A percentile compares a stretch with the other conserved stretches of the same genome.
phyloP scores from a whole-genome alignment of 2,113 vertebrate genomes.

The Perca schrenkii region DNA sequence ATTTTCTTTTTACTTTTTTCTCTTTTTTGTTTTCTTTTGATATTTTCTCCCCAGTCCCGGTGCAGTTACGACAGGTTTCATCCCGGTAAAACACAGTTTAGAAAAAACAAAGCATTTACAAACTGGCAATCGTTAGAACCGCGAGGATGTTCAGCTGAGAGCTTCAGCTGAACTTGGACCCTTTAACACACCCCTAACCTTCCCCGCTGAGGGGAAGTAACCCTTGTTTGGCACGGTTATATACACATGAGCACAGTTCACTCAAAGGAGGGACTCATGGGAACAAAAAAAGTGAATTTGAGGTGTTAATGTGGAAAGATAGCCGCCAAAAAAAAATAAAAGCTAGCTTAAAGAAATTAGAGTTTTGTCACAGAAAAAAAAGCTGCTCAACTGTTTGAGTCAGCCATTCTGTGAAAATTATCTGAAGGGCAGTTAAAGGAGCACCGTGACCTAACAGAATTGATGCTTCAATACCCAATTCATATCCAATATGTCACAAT shows the following conservation, averaged over 20 bases:
- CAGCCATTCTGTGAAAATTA: conserved; percentile 6
- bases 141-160: conserved; percentile 70
- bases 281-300: conserved; percentile 83
- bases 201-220: conserved; percentile 38
- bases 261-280: conserved; percentile 61
- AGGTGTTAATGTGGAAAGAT: conserved; percentile 88
- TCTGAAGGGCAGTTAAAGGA: conserved; percentile 71
- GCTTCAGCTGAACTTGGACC: conserved; percentile 74
- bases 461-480: conserved; percentile 22
- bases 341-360: conserved; percentile 16
- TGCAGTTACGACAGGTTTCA: conserved; percentile 70
- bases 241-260: conserved; percentile 77
- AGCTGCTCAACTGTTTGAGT: conserved; percentile 32
- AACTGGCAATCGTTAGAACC: conserved; percentile 78
- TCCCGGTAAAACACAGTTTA: conserved; percentile 79
- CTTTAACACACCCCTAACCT: conserved; percentile 42
- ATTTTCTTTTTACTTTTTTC: conserved; percentile 36
- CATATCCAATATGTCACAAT: conserved; percentile 49
- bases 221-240: conserved; percentile 85
- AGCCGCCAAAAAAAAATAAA: conserved; percentile 52
- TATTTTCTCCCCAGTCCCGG: conserved; percentile 47
- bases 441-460: conserved; percentile 59
- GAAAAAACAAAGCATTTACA: conserved; percentile 85
- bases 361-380: conserved; percentile 42
- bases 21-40: background rate